Evolutionary conservation across 2,888 invertebrate species (phyloP), one percentile per base, ranked within the genome.

Genomic region (Idaea aversata): DNA sequence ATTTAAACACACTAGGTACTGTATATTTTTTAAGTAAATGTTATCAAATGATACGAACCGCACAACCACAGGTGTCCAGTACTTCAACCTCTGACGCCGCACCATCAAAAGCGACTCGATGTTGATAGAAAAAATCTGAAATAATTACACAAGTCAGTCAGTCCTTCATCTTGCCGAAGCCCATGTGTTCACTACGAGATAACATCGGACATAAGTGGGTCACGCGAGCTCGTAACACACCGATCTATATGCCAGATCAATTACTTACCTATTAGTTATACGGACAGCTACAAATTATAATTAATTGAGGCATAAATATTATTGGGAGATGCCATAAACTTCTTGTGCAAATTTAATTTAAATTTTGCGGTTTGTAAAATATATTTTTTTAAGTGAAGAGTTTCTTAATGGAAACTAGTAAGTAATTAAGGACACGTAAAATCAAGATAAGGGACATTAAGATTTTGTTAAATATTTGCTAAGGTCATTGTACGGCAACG

Each of bases 1-100:
- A 25, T 25, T 25, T 25, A 25, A 25, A 25, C 25, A 25, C 1
- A n/a, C n/a, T n/a, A 25, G 25, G 25, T 3, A 25, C 25, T 25
- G 25, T n/a, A n/a, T n/a, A 25, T 25, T 25, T 25, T 25, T 25
- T 25, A 25, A 25, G 25, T 25, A 1, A 25, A 25, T 25, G 25
- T 25, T 15, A 15, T 59, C 15, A 10, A 59, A 4, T 7, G 10
- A 16, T 72, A 94, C 94, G 95, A 93, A 96, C 96, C 93, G 95
- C 95, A 91, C 96, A 96, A 86, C 95, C 96, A 77, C 96, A 96
- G 71, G 96, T 96, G 88, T 96, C 96, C 88, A 96, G 92, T 79
- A 96, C 96, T 91, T 96, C 96, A 75, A 96, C 95, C 90, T 96
- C 96, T 68, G 96, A 96, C 69, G 95, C 94, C 71, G 95, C 95